Percentiles rank a stretch among this genome's conserved stretches.
phyloP scores from a whole-genome alignment of 2,797 vertebrate genomes.

The Xiphophorus birchmanni region DNA sequence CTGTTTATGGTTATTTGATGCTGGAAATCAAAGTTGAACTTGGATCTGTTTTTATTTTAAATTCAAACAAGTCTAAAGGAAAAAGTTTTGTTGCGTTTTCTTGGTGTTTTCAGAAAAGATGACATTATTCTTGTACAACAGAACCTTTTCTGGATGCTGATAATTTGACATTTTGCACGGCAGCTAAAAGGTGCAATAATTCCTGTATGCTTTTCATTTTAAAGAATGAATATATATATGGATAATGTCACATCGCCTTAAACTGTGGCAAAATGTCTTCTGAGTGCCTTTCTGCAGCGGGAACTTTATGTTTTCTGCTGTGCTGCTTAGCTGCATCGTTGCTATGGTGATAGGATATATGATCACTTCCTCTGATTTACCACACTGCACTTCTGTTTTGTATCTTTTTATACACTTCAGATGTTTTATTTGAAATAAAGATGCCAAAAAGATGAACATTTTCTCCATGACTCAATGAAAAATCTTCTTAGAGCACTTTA shows the following conservation, averaged over 20 bases:
- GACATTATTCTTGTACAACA: not conserved
- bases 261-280: not conserved
- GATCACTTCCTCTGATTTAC: not conserved
- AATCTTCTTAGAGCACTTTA: not conserved
- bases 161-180: not conserved
- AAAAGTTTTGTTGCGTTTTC: not conserved
- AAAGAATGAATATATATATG: no score
- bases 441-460: not conserved
- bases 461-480: not conserved
- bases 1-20: conserved; percentile 10
- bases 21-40: conserved; percentile 14
- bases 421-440: not conserved
- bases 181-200: not conserved
- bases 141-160: not conserved
- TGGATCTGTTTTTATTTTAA: not conserved
- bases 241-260: not conserved
- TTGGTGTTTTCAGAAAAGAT: not conserved
- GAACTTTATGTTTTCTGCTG: conserved; percentile 8
- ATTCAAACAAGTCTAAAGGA: not conserved
- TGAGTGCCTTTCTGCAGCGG: conserved; percentile 13
- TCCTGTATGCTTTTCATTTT: not conserved
- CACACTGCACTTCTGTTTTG: conserved; percentile 5
- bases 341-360: conserved; percentile 23
- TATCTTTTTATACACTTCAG: not conserved
- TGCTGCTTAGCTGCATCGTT: not conserved